These are phyloP conservation scores for Antrozous pallidus DNA, from an alignment of 2,797 vertebrate genomes.

Conservation along the genomic window DNA sequence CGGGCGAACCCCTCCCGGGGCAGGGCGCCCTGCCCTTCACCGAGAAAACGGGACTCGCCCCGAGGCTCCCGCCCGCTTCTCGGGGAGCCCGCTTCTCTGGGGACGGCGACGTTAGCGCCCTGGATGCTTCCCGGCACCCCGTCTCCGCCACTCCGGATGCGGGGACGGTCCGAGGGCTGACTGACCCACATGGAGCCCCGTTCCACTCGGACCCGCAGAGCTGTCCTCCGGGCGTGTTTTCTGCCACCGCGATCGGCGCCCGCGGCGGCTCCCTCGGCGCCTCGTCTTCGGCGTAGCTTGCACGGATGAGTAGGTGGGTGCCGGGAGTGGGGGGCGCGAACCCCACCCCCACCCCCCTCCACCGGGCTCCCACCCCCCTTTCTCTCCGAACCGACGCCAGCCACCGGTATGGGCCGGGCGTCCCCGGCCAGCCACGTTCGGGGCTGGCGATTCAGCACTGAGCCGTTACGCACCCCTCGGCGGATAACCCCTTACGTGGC, in stretches of 20 bases:
- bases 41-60: too few species aligned
- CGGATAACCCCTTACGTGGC: not conserved
- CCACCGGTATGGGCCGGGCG: too few species aligned
- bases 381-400: too few species aligned
- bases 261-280: slow-evolving; percentile 14
- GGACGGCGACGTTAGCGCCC: not conserved
- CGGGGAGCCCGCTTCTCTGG: too few species aligned
- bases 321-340: not conserved
- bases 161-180: not conserved
- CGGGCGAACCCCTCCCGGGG: too few species aligned
- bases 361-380: not conserved
- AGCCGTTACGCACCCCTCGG: too few species aligned
- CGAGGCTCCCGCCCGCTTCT: too few species aligned
- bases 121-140: not conserved
- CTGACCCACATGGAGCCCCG: not conserved
- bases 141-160: not conserved
- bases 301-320: not conserved
- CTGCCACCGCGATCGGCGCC: slow-evolving; percentile 51
- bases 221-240: slow-evolving; percentile 58
- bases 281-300: too few species aligned
- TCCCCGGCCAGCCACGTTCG: too few species aligned
- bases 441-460: too few species aligned
- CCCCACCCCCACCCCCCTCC: not conserved
- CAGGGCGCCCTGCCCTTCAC: too few species aligned
- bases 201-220: not conserved